Evolutionary conservation across 1,140 invertebrate genomes (phyloP).

Genomic region (Hylaeus volcanicus): DNA sequence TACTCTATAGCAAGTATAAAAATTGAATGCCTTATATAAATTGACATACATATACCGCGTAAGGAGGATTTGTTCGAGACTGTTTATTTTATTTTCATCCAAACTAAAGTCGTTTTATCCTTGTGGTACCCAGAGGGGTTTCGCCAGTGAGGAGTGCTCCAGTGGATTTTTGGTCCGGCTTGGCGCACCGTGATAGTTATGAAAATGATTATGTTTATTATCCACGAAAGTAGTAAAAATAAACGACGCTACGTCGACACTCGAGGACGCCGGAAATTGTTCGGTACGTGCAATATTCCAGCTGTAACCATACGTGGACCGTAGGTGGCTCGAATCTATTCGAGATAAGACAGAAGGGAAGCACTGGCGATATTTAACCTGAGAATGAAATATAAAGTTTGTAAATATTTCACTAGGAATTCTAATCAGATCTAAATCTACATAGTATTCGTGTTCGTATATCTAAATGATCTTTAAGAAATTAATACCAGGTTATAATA

Average conservation of each 20-base stretch:
- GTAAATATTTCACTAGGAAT: no score
- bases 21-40: no score
- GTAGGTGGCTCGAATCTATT: slow-evolving; percentile 13
- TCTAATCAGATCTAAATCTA: no score
- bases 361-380: not conserved
- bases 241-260: slow-evolving; percentile 59
- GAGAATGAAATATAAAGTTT: slow-evolving; percentile 14
- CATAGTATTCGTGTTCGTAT: no score
- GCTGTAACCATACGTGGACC: slow-evolving; percentile 4
- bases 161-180: not conserved
- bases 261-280: slow-evolving; percentile 21
- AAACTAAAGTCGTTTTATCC: not conserved
- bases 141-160: not conserved
- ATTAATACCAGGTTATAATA: no score
- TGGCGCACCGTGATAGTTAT: slow-evolving; percentile 47
- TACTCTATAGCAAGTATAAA: no score
- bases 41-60: no score
- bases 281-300: slow-evolving; percentile 34
- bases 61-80: not conserved
- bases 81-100: not conserved
- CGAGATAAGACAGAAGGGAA: slow-evolving; percentile 39
- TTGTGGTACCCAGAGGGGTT: not conserved
- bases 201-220: slow-evolving; percentile 67
- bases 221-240: slow-evolving; percentile 55
- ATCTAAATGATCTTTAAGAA: no score